Evolutionary conservation across 2,113 vertebrate species (phyloP).

Genomic region (Neotoma lepida): DNA sequence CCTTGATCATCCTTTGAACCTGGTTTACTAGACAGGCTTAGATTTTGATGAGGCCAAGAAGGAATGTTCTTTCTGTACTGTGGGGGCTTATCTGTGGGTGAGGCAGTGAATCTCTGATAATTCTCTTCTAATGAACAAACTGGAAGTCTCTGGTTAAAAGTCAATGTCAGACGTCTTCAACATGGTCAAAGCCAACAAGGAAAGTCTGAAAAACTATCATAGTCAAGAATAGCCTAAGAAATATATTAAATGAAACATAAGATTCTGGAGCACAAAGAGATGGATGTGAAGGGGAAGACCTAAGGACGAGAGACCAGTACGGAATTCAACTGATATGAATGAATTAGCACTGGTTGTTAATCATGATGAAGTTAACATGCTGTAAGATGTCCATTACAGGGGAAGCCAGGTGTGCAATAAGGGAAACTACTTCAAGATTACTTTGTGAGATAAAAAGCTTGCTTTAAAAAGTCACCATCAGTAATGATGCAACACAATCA

Average conservation of each 20-base stretch:
- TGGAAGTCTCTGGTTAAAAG: constrained; percentile 30
- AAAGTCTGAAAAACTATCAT: not conserved
- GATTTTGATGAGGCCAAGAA: not conserved
- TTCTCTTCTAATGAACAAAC: constrained; percentile 16
- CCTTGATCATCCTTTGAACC: not conserved
- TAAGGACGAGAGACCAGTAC: not conserved
- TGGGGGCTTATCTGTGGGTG: not conserved
- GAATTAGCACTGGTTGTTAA: not conserved
- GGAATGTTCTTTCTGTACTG: not conserved
- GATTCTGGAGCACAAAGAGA: not conserved
- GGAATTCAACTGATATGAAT: not conserved
- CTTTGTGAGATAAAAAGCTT: constrained; percentile 4
- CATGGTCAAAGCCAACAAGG: not conserved
- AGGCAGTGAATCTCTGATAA: not conserved
- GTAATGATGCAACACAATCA: not conserved
- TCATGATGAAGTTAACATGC: not conserved
- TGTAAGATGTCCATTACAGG: not conserved
- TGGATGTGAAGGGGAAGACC: not conserved
- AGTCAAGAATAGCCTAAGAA: not conserved
- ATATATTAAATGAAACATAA: not conserved
- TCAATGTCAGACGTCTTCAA: not conserved
- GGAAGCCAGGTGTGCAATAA: not conserved
- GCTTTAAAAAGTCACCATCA: not conserved
- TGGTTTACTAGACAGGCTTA: not conserved
- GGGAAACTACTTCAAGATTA: not conserved